A percentile compares a stretch with the other conserved stretches of the same genome.
Conservation (phyloP, 2,113 vertebrate genomes). For the Kryptolebias marmoratus region DNA sequence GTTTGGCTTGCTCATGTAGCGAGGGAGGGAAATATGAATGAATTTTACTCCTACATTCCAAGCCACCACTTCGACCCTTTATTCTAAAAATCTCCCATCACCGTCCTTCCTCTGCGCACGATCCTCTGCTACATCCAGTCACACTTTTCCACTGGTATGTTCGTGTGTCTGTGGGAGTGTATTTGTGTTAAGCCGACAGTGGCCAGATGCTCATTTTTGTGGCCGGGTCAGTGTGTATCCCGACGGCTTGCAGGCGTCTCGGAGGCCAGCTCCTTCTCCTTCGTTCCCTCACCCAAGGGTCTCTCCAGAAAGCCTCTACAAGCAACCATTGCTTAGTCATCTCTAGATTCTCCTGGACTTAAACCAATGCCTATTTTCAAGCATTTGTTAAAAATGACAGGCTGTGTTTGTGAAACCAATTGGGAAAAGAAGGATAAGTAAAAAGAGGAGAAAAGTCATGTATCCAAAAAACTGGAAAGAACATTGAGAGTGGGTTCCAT, state of each 20-base stretch:
- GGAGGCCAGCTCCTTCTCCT: conserved; percentile 69
- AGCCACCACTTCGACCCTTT: conserved; percentile 39
- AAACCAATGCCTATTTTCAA: conserved; percentile 52
- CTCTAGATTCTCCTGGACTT: conserved; percentile 48
- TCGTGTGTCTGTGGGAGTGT: conserved; percentile 57
- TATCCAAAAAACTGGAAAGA: conserved; percentile 60
- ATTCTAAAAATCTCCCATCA: conserved; percentile 62
- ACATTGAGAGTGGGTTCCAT: conserved; percentile 51
- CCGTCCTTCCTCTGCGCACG: conserved; percentile 45
- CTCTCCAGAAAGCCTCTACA: conserved; percentile 61
- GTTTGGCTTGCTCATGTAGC: conserved; percentile 62
- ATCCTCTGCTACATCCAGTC: conserved; percentile 59
- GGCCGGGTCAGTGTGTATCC: conserved; percentile 67
- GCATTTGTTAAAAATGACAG: conserved; percentile 72
- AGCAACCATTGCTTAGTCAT: conserved; percentile 63
- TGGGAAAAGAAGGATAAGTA: conserved; percentile 21
- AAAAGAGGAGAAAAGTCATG: conserved; percentile 2
- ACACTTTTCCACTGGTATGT: conserved; percentile 69
- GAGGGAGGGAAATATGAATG: conserved; percentile 71
- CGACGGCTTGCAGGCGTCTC: conserved; percentile 61
- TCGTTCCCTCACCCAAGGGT: conserved; percentile 72
- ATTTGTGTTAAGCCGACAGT: conserved; percentile 64
- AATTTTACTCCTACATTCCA: conserved; percentile 57
- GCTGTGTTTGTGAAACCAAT: conserved; percentile 58
- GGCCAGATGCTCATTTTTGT: conserved; percentile 69